A percentile compares a stretch with the other conserved stretches of the same genome.
Evolutionary conservation across 2,888 invertebrate species (phyloP).

Genomic region (Chymomyza caudatula): DNA sequence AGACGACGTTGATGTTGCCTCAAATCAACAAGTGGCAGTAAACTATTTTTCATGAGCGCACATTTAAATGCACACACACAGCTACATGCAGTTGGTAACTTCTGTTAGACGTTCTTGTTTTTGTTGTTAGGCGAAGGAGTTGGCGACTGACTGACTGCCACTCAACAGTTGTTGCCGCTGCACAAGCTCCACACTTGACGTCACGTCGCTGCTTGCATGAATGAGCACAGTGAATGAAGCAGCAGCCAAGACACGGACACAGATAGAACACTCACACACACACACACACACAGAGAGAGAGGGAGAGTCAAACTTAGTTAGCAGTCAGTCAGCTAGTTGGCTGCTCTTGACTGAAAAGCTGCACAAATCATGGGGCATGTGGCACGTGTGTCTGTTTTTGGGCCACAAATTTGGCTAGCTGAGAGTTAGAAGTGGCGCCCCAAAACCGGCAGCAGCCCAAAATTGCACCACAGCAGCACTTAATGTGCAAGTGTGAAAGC

Average conservation of each 20-base stretch:
- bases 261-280: neutral
- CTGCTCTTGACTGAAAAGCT: conserved; percentile 58
- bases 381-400: neutral
- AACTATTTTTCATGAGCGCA: conserved; percentile 53
- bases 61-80: conserved; percentile 34
- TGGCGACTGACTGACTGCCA: conserved; percentile 7
- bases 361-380: neutral
- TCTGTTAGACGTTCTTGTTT: conserved; percentile 22
- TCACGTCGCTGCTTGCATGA: conserved; percentile 27
- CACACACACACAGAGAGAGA: neutral
- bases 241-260: conserved; percentile 35
- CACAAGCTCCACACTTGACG: conserved; percentile 10
- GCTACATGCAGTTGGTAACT: conserved; percentile 3
- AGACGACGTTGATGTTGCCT: neutral
- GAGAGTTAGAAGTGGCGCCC: conserved; percentile 29
- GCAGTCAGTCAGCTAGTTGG: conserved; percentile 48
- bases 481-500: conserved; percentile 68
- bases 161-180: conserved; percentile 44
- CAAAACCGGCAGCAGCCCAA: conserved; percentile 22
- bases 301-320: conserved; percentile 27
- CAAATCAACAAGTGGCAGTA: conserved; percentile 67
- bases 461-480: conserved; percentile 38
- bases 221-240: conserved; percentile 51
- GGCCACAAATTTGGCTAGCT: conserved; percentile 18
- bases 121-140: conserved; percentile 8